These are phyloP conservation scores for Trichechus manatus DNA, from an alignment of 2,113 vertebrate genomes.

Conservation along the genomic window DNA sequence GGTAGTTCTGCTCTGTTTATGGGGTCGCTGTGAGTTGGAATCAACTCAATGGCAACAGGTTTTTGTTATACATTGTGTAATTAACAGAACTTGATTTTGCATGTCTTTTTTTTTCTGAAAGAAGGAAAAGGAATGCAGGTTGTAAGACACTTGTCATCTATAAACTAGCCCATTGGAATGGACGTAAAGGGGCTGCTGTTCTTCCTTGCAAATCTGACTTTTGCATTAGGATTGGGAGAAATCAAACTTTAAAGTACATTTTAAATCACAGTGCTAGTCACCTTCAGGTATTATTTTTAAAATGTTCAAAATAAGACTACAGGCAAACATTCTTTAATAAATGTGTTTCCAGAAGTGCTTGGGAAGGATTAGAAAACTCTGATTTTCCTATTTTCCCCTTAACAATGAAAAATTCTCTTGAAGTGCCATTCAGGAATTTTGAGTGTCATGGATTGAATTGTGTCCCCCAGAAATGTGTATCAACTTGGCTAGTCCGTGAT, in stretches of 20 bases:
- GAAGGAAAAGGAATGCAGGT: neutral
- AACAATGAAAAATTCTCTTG: conserved; percentile 2
- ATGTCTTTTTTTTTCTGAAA: neutral
- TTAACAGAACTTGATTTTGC: neutral
- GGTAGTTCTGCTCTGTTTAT: too few species aligned
- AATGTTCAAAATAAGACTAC: conserved; percentile 62
- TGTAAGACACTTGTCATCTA: neutral
- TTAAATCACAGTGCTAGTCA: conserved; percentile 24
- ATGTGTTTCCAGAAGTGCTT: conserved; percentile 30
- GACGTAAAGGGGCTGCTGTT: neutral
- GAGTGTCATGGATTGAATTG: too few species aligned
- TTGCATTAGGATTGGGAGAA: conserved; percentile 26
- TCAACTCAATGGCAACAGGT: neutral
- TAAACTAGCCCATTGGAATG: neutral
- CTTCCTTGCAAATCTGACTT: neutral
- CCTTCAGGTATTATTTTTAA: conserved; percentile 31
- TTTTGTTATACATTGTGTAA: neutral
- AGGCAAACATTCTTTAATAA: conserved; percentile 51
- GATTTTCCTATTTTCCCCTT: conserved; percentile 40
- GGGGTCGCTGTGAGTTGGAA: too few species aligned
- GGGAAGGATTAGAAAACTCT: conserved; percentile 40
- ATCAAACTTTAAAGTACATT: conserved; percentile 24
- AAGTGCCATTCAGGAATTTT: conserved; percentile 23
- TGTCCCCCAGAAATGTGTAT: too few species aligned
- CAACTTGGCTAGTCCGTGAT: too few species aligned